These are phyloP conservation scores for Rhagologus leucostigma DNA, from an alignment of 2,113 vertebrate genomes.

Conservation along the genomic window DNA sequence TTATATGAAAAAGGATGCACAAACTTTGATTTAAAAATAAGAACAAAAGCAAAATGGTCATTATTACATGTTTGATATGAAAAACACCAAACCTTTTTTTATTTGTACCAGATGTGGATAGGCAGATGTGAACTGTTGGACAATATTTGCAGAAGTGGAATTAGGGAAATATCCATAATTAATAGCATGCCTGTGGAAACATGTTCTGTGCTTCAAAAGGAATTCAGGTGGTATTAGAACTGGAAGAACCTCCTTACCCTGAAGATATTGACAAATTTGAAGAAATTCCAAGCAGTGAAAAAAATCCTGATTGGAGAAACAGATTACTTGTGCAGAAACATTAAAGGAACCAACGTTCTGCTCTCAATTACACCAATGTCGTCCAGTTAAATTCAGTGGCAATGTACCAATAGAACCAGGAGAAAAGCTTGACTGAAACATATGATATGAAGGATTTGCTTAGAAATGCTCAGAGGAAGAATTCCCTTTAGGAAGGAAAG, in stretches of 20 bases:
- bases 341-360: conserved; percentile 18
- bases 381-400: background rate
- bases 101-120: conserved; percentile 65
- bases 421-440: background rate
- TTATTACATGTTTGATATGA: conserved; percentile 10
- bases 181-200: conserved; percentile 42
- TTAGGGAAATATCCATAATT: conserved; percentile 42
- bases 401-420: background rate
- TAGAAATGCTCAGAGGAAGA: background rate
- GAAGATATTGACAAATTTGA: conserved; percentile 47
- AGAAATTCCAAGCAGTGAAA: conserved; percentile 27
- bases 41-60: conserved; percentile 53
- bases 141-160: conserved; percentile 12
- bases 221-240: conserved; percentile 37
- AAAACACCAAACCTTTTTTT: background rate
- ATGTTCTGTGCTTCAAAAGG: conserved; percentile 42
- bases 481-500: background rate
- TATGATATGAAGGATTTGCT: background rate
- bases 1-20: conserved; percentile 44
- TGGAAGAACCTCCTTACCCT: conserved; percentile 27
- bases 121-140: conserved; percentile 15
- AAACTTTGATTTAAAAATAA: conserved; percentile 42
- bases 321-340: background rate
- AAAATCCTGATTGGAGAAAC: background rate
- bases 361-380: background rate